Percentiles rank a stretch among this genome's conserved stretches.
phyloP scores from a whole-genome alignment of 2,797 vertebrate genomes.

The Distichodus sexfasciatus region DNA sequence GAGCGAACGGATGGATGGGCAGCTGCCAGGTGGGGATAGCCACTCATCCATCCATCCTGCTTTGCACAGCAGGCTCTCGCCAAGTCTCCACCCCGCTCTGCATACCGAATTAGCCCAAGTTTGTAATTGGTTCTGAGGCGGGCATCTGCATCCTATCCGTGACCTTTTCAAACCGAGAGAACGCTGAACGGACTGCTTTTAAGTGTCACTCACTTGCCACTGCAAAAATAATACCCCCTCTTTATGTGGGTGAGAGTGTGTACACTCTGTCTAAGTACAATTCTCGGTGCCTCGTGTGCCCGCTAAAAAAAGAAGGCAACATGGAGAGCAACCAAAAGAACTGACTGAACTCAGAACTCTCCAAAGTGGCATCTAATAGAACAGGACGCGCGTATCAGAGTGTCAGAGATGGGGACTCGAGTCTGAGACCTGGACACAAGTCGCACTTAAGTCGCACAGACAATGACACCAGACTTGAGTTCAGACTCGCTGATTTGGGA shows the following conservation, averaged over 20 bases:
- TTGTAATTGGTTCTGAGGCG: slow-evolving; percentile 49
- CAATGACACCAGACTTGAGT: too few species aligned
- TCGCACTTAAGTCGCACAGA: too few species aligned
- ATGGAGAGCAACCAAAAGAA: slow-evolving; percentile 23
- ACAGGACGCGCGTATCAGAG: too few species aligned
- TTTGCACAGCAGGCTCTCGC: slow-evolving; percentile 44
- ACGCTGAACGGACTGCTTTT: slow-evolving; percentile 29
- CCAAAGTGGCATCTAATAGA: too few species aligned
- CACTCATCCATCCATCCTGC: slow-evolving; percentile 53
- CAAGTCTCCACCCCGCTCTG: slow-evolving; percentile 43
- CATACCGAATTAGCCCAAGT: slow-evolving; percentile 53
- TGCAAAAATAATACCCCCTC: slow-evolving; percentile 32
- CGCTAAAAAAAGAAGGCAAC: neutral
- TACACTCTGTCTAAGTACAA: slow-evolving; percentile 9
- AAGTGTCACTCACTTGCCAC: slow-evolving; percentile 13
- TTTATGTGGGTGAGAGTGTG: slow-evolving; percentile 3
- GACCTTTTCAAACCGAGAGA: slow-evolving; percentile 49
- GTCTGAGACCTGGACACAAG: too few species aligned
- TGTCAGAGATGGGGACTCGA: too few species aligned
- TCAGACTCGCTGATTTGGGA: too few species aligned
- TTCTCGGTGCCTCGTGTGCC: neutral
- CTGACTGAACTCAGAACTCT: too few species aligned
- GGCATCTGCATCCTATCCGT: slow-evolving; percentile 37
- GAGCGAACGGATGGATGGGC: slow-evolving; percentile 52
- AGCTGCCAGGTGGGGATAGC: slow-evolving; percentile 49